phyloP scores from a whole-genome alignment of 1,140 invertebrate genomes.

The Tetraneura akinire region DNA sequence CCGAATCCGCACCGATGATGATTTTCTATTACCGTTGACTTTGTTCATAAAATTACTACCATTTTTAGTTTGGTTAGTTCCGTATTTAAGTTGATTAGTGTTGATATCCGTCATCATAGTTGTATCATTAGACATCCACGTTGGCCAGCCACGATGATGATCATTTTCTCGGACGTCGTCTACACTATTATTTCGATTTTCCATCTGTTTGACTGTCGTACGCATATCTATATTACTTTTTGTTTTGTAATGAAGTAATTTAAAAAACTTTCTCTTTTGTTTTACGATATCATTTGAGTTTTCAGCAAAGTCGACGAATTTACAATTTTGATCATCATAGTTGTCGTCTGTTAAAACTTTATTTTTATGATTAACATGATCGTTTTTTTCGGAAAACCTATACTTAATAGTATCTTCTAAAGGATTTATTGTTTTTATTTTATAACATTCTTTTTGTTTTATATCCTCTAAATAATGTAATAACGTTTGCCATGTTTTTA shows the following conservation, averaged over 20 bases:
- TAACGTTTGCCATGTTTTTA: conserved; percentile 5
- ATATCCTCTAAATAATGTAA: conserved; percentile 15
- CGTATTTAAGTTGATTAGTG: not conserved
- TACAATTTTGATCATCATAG: not conserved
- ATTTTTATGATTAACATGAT: not conserved
- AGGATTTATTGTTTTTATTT: not conserved
- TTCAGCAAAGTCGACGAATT: not conserved
- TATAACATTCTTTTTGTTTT: not conserved
- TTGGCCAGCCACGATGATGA: not conserved
- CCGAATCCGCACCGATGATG: not conserved
- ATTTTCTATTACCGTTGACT: not conserved
- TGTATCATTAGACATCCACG: not conserved
- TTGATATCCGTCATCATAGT: not conserved
- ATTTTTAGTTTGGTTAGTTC: not conserved
- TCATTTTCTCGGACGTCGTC: not conserved
- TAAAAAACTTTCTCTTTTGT: not conserved
- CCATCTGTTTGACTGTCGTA: not conserved
- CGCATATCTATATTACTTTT: not conserved
- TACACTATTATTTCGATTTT: not conserved
- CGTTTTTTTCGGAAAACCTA: not conserved
- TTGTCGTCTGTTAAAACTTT: not conserved
- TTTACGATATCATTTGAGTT: not conserved
- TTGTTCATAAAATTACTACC: not conserved
- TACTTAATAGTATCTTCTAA: conserved; percentile 11
- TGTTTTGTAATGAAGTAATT: not conserved